phyloP scores from a whole-genome alignment of 2,888 invertebrate genomes.

The Eupithecia tripunctaria region DNA sequence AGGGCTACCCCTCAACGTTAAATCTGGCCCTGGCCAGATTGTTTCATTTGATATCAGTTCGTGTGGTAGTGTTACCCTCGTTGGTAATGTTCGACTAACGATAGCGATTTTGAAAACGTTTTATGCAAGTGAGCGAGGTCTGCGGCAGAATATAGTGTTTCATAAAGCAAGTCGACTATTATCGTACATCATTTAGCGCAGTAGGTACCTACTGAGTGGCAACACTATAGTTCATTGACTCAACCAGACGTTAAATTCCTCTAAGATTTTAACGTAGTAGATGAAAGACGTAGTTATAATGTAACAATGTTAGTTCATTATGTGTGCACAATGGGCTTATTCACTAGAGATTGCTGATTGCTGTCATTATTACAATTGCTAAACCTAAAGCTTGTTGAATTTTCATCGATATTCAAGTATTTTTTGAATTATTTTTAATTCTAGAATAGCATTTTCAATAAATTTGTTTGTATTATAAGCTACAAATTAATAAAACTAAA shows the following conservation, averaged over 20 bases:
- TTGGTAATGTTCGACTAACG: too few species aligned
- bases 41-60: too few species aligned
- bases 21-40: too few species aligned
- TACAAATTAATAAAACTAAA: too few species aligned
- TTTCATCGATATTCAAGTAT: background rate
- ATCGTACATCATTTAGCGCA: background rate
- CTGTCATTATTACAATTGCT: background rate
- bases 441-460: too few species aligned
- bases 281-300: background rate
- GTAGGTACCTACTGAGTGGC: background rate
- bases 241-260: background rate
- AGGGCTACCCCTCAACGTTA: too few species aligned
- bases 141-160: background rate
- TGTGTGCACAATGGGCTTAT: background rate
- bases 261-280: background rate
- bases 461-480: background rate
- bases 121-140: background rate
- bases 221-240: background rate
- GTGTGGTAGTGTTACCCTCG: too few species aligned
- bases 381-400: background rate
- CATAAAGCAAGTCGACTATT: background rate
- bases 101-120: background rate
- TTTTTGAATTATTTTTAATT: too few species aligned
- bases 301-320: background rate
- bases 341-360: background rate